These are phyloP conservation scores for Rallus crepitans DNA, from an alignment of 2,797 vertebrate species.

Conservation along the genomic window DNA sequence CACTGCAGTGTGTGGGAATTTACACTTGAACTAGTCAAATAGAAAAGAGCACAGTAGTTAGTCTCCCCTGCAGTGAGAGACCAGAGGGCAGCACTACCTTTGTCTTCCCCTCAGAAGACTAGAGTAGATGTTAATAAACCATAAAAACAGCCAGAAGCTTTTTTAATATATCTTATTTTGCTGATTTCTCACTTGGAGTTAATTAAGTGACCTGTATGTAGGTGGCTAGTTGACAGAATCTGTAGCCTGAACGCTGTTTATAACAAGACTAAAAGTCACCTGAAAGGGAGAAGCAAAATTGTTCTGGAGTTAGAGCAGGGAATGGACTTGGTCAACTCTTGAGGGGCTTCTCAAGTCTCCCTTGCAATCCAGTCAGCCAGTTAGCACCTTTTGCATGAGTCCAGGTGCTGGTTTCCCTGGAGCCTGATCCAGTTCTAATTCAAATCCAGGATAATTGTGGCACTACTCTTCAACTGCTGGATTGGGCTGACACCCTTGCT, in stretches of 20 bases:
- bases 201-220: neutral
- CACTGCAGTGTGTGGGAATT: neutral
- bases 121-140: neutral
- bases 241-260: neutral
- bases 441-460: neutral
- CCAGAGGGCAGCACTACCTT: neutral
- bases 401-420: neutral
- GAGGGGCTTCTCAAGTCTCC: neutral
- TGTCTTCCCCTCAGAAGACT: neutral
- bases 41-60: neutral
- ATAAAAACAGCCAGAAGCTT: neutral
- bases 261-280: neutral
- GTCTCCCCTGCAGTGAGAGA: neutral
- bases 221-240: neutral
- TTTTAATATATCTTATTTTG: neutral
- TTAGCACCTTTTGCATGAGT: neutral
- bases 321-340: neutral
- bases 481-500: neutral
- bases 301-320: neutral
- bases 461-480: neutral
- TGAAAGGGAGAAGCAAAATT: neutral
- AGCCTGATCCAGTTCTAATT: neutral
- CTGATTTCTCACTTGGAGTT: neutral
- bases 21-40: neutral
- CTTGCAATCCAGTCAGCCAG: neutral